Percentiles rank a stretch among this genome's conserved stretches.
phyloP scores from a whole-genome alignment of 2,113 vertebrate species.

The Struthidea cinerea region DNA sequence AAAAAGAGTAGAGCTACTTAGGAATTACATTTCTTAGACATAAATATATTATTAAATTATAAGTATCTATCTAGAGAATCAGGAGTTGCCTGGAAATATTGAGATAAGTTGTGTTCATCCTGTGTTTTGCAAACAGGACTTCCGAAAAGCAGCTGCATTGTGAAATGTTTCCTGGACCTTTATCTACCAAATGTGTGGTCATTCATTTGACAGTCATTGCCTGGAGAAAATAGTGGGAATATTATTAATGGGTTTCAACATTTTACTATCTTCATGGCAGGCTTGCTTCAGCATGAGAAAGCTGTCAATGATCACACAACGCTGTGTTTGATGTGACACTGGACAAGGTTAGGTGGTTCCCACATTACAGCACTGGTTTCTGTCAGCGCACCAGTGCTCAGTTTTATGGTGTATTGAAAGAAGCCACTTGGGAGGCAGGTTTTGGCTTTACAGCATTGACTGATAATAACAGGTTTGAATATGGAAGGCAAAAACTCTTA shows the following conservation, averaged over 20 bases:
- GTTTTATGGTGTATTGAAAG: background rate
- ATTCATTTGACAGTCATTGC: background rate
- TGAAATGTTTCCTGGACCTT: background rate
- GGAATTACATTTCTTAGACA: background rate
- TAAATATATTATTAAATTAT: background rate
- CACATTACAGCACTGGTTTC: background rate
- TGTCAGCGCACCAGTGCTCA: background rate
- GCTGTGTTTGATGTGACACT: background rate
- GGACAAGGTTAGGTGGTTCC: background rate
- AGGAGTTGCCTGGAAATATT: background rate
- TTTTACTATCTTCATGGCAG: background rate
- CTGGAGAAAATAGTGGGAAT: background rate
- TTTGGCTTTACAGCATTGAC: background rate
- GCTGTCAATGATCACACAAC: background rate
- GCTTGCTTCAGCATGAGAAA: background rate
- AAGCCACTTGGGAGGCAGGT: background rate
- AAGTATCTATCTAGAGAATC: background rate
- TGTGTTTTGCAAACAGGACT: background rate
- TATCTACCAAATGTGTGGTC: background rate
- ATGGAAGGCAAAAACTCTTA: background rate
- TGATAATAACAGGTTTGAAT: background rate
- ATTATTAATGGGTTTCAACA: background rate
- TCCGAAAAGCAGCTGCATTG: background rate
- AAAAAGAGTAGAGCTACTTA: background rate
- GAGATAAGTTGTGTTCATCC: background rate